Base-by-base conservation (phyloP, 1,140 invertebrate genomes). In the Eumaeus atala region DNA sequence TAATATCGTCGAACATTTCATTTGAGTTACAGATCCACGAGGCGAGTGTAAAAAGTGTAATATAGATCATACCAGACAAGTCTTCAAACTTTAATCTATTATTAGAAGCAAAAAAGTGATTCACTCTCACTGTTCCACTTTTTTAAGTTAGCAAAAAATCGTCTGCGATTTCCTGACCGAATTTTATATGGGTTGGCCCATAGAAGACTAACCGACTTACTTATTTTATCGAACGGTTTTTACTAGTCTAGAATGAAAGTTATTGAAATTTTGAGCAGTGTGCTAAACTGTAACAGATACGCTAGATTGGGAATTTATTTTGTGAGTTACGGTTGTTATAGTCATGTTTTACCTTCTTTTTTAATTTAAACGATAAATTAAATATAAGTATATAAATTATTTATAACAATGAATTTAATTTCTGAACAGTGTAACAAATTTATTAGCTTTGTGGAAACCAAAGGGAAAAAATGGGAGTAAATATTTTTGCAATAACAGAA, bases 161-260 rank as follows among this genome's bases (percentile, higher is more conserved):
- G 63, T 66, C 66, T 68, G 67, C 72, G 67, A 80, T 75, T 80
- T 80, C 71, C 74, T 74, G 72, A 63, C 62, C 68, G 65, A 70
- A 71, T 71, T 73, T 59, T 68, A 58, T 66, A 61, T 54, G 48
- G 54, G 52, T 48, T 49, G n/a, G n/a, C n/a, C n/a, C n/a, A n/a
- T n/a, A n/a, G n/a, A n/a, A 58, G 66, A 63, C 59, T 52, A 61
- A 57, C 60, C 64, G 61, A 62, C 51, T 71, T 69, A 72, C 72
- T 77, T 70, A 67, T 75, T 57, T 69, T 64, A 58, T 21, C 36
- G 6, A 28, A 38, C 17, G 17, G 10, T 14, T 40, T 51, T 37
- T 37, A 37, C 35, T 37, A 2, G 40, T 28, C 21, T 28, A 2
- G 21, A 28, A 28, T 28, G 21, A 28, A 28, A 28, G 21, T 28